A percentile compares a stretch with the other conserved stretches of the same genome.
Evolutionary conservation across 2,888 invertebrate species (phyloP).

Genomic region (Auanema freiburgensis): DNA sequence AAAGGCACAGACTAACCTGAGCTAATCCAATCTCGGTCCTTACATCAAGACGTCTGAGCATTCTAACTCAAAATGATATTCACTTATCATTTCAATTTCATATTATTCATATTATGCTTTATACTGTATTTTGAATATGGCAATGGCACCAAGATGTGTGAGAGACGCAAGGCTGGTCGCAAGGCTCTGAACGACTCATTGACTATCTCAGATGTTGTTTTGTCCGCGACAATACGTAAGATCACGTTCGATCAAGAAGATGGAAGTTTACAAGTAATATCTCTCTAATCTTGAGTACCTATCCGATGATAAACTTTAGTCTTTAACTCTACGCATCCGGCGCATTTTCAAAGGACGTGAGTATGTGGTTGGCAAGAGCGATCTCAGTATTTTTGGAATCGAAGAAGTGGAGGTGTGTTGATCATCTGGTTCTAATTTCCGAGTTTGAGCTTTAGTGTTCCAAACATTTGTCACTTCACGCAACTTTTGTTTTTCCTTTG

Average conservation of each 20-base stretch:
- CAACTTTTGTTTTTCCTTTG: constrained; percentile 26
- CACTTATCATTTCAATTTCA: too few species aligned
- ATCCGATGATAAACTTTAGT: constrained; percentile 6
- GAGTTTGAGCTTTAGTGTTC: constrained; percentile 12
- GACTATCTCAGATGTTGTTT: constrained; percentile 15
- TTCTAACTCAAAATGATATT: too few species aligned
- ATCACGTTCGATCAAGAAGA: constrained; percentile 6
- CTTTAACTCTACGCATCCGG: constrained; percentile 12
- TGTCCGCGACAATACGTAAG: constrained; percentile 15
- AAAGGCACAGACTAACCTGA: too few species aligned
- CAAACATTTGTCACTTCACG: constrained; percentile 5
- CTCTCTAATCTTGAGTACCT: not conserved
- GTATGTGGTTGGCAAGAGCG: constrained; percentile 10
- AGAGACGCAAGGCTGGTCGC: constrained; percentile 14
- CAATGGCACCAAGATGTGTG: not conserved
- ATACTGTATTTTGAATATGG: too few species aligned
- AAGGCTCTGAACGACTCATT: constrained; percentile 13
- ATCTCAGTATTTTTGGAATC: not conserved
- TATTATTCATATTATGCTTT: too few species aligned
- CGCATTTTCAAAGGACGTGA: constrained; percentile 32
- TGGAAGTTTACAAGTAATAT: constrained; percentile 7
- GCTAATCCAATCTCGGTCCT: too few species aligned
- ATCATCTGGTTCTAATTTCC: too few species aligned
- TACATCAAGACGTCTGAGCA: too few species aligned
- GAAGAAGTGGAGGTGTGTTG: not conserved